Percentiles rank a stretch among this genome's conserved stretches.
Conservation (phyloP, 2,113 vertebrate species). For the Dermatemys mawii region DNA sequence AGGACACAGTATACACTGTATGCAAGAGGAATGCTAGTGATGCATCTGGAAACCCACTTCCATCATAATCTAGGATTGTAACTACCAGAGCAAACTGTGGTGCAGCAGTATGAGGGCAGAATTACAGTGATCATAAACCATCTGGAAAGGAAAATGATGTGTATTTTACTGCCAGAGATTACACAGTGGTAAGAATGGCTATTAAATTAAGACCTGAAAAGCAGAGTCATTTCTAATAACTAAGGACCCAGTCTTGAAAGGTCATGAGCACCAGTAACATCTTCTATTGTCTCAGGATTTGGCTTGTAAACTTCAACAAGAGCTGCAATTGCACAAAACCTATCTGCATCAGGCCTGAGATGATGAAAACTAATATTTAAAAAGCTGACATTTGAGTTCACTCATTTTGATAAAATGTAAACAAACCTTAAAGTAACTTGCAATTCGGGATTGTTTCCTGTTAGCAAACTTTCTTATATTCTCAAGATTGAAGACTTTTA, state of each 20-base stretch:
- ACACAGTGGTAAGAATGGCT: not conserved
- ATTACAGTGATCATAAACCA: not conserved
- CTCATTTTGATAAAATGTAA: not conserved
- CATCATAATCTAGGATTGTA: conserved; percentile 1
- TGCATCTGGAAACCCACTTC: conserved; percentile 17
- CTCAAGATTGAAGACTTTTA: not conserved
- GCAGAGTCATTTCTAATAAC: not conserved
- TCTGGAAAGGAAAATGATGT: conserved; percentile 32
- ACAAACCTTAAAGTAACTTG: not conserved
- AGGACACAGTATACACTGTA: conserved; percentile 20
- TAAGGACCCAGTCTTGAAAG: not conserved
- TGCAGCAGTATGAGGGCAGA: not conserved
- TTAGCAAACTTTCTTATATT: not conserved
- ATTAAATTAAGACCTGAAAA: not conserved
- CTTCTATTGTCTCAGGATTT: not conserved
- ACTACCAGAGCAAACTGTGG: not conserved
- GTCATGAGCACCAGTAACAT: not conserved
- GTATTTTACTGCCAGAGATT: not conserved
- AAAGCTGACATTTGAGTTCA: not conserved
- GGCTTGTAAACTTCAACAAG: not conserved
- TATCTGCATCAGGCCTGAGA: not conserved
- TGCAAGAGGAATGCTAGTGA: not conserved
- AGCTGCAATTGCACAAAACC: not conserved
- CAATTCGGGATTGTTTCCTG: not conserved
- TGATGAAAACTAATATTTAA: not conserved